These are phyloP conservation scores for Phainopepla nitens DNA, from an alignment of 2,113 vertebrate genomes.

Conservation along the genomic window DNA sequence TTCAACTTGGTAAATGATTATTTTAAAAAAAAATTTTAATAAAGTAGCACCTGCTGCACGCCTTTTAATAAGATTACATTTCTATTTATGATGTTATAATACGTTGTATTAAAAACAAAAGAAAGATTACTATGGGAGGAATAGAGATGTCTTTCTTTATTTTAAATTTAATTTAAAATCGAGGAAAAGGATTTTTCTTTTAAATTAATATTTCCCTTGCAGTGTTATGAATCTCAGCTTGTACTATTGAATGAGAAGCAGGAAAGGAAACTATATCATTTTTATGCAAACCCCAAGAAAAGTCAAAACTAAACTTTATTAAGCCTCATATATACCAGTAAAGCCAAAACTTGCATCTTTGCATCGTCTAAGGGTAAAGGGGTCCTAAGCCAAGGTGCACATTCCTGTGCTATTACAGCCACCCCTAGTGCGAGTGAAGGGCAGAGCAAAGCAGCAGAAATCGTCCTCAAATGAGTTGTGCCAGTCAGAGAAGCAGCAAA, in stretches of 20 bases:
- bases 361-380: neutral
- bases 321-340: neutral
- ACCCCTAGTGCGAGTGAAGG: neutral
- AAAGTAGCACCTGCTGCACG: conserved; percentile 22
- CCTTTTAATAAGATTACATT: conserved; percentile 52
- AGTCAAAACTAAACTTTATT: neutral
- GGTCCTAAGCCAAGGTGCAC: neutral
- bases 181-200: conserved; percentile 45
- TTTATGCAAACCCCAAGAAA: neutral
- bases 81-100: conserved; percentile 47
- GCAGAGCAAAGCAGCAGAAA: neutral
- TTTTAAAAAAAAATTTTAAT: neutral
- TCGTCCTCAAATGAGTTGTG: neutral
- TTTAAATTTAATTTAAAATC: conserved; percentile 56
- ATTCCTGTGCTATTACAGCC: neutral
- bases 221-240: neutral
- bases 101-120: conserved; percentile 58
- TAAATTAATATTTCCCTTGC: conserved; percentile 41
- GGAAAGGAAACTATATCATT: neutral
- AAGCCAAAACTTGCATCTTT: neutral
- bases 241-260: neutral
- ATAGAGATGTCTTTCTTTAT: conserved; percentile 22
- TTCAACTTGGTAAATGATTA: conserved; percentile 37
- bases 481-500: neutral
- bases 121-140: conserved; percentile 6